Percentiles rank a stretch among this genome's conserved stretches.
These are phyloP conservation scores for Piscicola geometra DNA, from an alignment of 2,888 invertebrate species.

Conservation along the genomic window DNA sequence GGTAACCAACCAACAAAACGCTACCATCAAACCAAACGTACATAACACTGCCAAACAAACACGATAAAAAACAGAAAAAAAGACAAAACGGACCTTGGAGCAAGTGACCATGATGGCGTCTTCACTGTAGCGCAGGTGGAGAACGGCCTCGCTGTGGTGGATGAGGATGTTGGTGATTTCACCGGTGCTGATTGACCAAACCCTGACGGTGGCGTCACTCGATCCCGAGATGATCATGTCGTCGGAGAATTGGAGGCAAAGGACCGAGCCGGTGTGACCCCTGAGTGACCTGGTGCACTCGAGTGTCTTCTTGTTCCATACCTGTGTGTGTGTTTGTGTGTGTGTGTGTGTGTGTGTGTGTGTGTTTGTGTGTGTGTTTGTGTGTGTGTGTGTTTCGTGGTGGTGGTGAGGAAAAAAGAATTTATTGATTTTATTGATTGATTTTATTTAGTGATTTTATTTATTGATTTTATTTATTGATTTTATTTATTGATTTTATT, in stretches of 20 bases:
- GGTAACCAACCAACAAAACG: too few relatives aligned
- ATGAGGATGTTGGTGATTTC: slow-evolving; percentile 97
- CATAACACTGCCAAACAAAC: too few relatives aligned
- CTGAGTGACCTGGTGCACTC: slow-evolving; percentile 88
- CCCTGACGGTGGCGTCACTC: slow-evolving; percentile 93
- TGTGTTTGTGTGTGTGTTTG: too few relatives aligned
- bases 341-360: too few relatives aligned
- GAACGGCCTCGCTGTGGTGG: slow-evolving; percentile 98
- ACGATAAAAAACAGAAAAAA: background rate
- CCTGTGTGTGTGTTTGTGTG: slow-evolving; percentile 53
- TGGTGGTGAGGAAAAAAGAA: too few relatives aligned
- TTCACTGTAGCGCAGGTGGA: slow-evolving; percentile 87
- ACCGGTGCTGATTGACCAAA: slow-evolving; percentile 94
- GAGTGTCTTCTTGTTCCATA: slow-evolving; percentile 91
- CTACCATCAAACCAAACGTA: too few relatives aligned
- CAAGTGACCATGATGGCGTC: slow-evolving; percentile 68
- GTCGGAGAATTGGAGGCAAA: slow-evolving; percentile 98
- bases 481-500: too few relatives aligned
- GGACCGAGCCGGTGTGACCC: slow-evolving; percentile 96
- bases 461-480: too few relatives aligned
- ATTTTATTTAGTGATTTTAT: too few relatives aligned
- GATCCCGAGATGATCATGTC: slow-evolving; percentile 97
- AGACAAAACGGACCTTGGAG: too few relatives aligned
- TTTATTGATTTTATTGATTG: too few relatives aligned
- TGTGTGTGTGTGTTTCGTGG: too few relatives aligned